Base-by-base conservation (phyloP, 2,113 vertebrate genomes). In the Synchiropus splendidus region DNA sequence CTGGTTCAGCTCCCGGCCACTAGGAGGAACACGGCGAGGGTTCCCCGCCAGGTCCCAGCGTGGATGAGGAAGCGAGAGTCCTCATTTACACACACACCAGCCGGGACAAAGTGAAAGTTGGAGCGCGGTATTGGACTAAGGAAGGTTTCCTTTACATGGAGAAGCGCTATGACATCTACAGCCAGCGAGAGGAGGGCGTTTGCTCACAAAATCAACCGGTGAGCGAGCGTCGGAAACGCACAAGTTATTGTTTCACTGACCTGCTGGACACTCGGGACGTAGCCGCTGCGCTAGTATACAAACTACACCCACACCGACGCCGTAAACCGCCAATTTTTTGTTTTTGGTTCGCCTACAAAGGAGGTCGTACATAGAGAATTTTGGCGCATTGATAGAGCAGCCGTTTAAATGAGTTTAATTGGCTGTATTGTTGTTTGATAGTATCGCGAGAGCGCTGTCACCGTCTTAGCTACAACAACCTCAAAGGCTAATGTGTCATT, bases 171-270 rank as follows among this genome's bases (percentile, higher is more conserved):
- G 85, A 72, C 85, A 63, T 85, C 85, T 34, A 77, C 87, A 13
- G 69, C 77, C 31, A 81, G 80, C 56, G 90, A 92, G 39, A 84
- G 89, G 77, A 88, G 90, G 75, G 90, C 90, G 57, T 92, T 92
- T 67, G 89, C 89, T 53, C 89, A 90, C 66, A 91, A 89, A 74
- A 92, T 91, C 66, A 92, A 89, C 83, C 88, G 90, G 90, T 92
- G 83, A 80, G 30, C n/a, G n/a, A n/a, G n/a, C n/a, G n/a, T n/a
- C n/a, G n/a, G n/a, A n/a, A n/a, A n/a, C n/a, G n/a, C n/a, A n/a
- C n/a, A 75, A 77, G 64, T 75, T 75, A 38, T 43, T 44, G 58
- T 67, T 61, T 37, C 14, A 38, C 32, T 73, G 64, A 71, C 45
- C 57, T 30, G 47, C 61, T 45, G 58, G 21, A 27, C 21, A 4